Evolutionary conservation across 2,888 invertebrate species (phyloP).

Genomic region (Urechis unicinctus): DNA sequence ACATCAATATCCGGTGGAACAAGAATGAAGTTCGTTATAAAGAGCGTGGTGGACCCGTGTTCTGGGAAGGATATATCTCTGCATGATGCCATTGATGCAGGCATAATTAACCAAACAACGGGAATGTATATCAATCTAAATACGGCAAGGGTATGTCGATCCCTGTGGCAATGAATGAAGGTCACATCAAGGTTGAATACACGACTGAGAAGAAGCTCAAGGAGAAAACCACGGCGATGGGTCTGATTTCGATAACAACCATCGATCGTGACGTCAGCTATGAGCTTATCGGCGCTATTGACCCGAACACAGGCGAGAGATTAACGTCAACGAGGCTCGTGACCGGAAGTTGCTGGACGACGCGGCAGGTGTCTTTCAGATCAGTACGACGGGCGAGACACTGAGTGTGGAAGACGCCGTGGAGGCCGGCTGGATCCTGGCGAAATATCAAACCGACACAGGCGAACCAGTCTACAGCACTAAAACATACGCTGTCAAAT

Average conservation of each 20-base stretch:
- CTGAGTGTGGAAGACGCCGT: constrained; percentile 18
- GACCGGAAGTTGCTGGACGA: constrained; percentile 16
- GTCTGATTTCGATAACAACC: constrained; percentile 17
- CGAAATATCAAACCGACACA: constrained; percentile 13
- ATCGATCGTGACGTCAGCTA: constrained; percentile 8
- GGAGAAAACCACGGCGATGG: constrained; percentile 31
- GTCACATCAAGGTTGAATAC: constrained; percentile 35
- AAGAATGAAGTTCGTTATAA: constrained; percentile 9
- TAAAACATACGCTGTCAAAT: constrained; percentile 22
- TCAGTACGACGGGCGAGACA: constrained; percentile 8
- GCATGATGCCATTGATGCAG: constrained; percentile 14
- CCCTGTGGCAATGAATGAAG: constrained; percentile 26
- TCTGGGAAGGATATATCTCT: constrained; percentile 15
- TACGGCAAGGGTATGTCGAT: constrained; percentile 15
- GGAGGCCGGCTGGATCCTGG: constrained; percentile 20
- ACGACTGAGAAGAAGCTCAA: constrained; percentile 31
- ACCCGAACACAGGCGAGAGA: constrained; percentile 9
- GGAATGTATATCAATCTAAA: constrained; percentile 12
- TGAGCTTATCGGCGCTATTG: constrained; percentile 12
- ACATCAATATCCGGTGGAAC: constrained; percentile 8
- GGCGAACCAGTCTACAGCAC: constrained; percentile 11
- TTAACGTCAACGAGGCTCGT: constrained; percentile 14
- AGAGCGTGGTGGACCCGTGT: constrained; percentile 13
- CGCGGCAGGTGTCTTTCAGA: constrained; percentile 6
- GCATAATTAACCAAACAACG: constrained; percentile 12